Evolutionary conservation across 1,140 invertebrate genomes (phyloP).

Genomic region (Lordiphosa mommai): DNA sequence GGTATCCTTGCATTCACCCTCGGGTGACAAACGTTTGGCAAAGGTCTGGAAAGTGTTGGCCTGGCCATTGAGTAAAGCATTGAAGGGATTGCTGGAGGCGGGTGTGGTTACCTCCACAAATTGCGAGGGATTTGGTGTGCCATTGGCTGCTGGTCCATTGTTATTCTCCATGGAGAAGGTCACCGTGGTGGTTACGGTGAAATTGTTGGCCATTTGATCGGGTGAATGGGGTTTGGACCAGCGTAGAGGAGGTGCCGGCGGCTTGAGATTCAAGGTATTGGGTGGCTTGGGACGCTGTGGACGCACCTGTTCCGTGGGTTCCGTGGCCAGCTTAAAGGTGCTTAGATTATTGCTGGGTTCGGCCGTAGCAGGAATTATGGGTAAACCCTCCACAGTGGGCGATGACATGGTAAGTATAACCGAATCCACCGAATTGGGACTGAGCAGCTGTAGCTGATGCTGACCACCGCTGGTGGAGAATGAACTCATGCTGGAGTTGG

Average conservation of each 20-base stretch:
- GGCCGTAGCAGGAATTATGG: neutral
- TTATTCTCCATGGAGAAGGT: conserved; percentile 86
- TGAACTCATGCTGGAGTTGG: conserved; percentile 83
- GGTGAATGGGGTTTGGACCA: conserved; percentile 84
- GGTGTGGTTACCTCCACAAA: conserved; percentile 79
- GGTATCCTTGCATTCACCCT: conserved; percentile 81
- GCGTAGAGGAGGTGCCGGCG: conserved; percentile 83
- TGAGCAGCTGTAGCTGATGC: conserved; percentile 80
- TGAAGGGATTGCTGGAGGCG: conserved; percentile 63
- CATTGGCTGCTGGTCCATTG: conserved; percentile 22
- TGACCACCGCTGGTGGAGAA: conserved; percentile 82
- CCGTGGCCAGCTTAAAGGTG: conserved; percentile 56
- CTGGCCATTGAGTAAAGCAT: conserved; percentile 60
- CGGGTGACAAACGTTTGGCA: conserved; percentile 80
- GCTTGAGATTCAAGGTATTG: conserved; percentile 87
- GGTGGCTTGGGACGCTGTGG: conserved; percentile 89
- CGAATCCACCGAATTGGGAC: conserved; percentile 83
- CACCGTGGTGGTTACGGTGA: conserved; percentile 90
- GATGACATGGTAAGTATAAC: conserved; percentile 89
- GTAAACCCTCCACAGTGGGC: conserved; percentile 70
- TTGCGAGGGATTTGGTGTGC: neutral
- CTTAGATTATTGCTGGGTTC: conserved; percentile 50
- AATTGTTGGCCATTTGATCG: conserved; percentile 81
- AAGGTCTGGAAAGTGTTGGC: conserved; percentile 78
- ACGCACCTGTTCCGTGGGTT: conserved; percentile 76